Conservation (phyloP, 2,888 invertebrate genomes). For the Philaethria dido region DNA sequence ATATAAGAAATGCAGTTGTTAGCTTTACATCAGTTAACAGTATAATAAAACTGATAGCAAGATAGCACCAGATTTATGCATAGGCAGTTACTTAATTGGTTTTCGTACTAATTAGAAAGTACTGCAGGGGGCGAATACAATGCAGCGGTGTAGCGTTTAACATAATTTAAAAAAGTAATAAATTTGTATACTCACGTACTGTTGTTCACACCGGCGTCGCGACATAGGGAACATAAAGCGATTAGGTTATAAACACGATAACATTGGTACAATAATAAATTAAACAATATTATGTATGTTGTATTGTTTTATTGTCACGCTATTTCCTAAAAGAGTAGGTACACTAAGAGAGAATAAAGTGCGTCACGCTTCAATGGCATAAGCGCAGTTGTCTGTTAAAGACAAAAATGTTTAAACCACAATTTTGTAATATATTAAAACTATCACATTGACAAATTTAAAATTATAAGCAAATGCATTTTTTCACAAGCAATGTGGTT, state of each 20-base stretch:
- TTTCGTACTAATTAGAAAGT: constrained; percentile 52
- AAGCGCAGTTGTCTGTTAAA: too few relatives aligned
- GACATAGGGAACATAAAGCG: constrained; percentile 58
- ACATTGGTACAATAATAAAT: constrained; percentile 2
- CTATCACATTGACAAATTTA: too few relatives aligned
- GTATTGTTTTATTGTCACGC: constrained; percentile 1
- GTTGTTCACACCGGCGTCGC: constrained; percentile 52
- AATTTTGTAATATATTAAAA: too few relatives aligned
- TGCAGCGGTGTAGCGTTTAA: constrained; percentile 19
- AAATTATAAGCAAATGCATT: too few relatives aligned
- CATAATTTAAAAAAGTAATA: constrained; percentile 49
- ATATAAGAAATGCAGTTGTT: neutral
- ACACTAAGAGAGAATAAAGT: too few relatives aligned
- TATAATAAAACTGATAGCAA: constrained; percentile 46
- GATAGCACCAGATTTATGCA: constrained; percentile 51
- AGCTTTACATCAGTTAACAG: constrained; percentile 42
- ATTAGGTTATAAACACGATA: constrained; percentile 43
- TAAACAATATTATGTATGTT: constrained; percentile 3
- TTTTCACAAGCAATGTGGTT: too few relatives aligned
- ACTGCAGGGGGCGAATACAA: constrained; percentile 15
- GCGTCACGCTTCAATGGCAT: too few relatives aligned
- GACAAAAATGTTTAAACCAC: too few relatives aligned
- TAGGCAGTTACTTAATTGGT: constrained; percentile 52
- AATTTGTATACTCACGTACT: constrained; percentile 70
- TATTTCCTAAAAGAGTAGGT: neutral